Evolutionary conservation across 2,797 vertebrate species (phyloP).

Genomic region (Lepilemur septentrionalis): DNA sequence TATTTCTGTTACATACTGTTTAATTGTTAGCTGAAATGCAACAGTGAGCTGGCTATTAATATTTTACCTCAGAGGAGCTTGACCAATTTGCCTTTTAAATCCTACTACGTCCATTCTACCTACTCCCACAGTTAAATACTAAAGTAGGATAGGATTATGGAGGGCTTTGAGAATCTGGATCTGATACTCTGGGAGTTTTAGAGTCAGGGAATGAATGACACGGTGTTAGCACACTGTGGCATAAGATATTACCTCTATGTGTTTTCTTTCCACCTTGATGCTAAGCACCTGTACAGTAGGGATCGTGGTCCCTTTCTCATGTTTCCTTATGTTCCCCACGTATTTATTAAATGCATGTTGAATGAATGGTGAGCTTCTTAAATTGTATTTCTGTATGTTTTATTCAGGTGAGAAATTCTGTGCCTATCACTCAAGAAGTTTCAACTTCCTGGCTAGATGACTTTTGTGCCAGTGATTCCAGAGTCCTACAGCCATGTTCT

Average conservation of each 20-base stretch:
- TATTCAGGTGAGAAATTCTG: neutral
- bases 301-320: neutral
- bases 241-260: neutral
- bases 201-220: neutral
- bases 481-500: constrained; percentile 92
- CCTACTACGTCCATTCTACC: neutral
- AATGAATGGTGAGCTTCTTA: constrained; percentile 14
- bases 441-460: constrained; percentile 81
- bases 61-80: neutral
- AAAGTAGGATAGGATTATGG: neutral
- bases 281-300: neutral
- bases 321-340: neutral
- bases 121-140: neutral
- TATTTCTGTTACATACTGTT: neutral
- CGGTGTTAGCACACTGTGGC: neutral
- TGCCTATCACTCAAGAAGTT: neutral
- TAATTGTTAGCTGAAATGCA: constrained; percentile 6
- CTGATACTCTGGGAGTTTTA: neutral
- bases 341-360: neutral
- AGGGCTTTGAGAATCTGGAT: neutral
- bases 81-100: neutral
- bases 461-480: constrained; percentile 86
- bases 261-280: neutral
- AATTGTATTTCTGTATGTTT: constrained; percentile 69
- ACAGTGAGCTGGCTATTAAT: neutral